These are phyloP conservation scores for Sebastes dallii DNA, from an alignment of 2,797 vertebrate species.

Conservation along the genomic window DNA sequence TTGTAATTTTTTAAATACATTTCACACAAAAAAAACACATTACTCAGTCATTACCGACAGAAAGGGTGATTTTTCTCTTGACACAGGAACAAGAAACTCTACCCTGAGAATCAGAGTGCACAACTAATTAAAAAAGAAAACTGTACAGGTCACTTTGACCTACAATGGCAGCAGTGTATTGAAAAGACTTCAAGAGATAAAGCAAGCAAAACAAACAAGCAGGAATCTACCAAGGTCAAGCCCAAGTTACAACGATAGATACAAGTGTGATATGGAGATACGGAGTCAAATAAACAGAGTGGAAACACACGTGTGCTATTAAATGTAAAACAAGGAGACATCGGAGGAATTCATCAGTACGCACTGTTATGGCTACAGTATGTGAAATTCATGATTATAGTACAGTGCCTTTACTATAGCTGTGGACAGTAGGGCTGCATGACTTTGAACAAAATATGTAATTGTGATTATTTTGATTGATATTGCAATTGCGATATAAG, in stretches of 20 bases:
- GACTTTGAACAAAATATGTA: too few relatives aligned
- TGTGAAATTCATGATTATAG: background rate
- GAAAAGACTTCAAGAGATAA: background rate
- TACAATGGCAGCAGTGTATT: background rate
- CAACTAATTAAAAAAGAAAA: background rate
- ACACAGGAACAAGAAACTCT: background rate
- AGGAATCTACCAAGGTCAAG: constrained; percentile 5
- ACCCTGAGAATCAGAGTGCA: background rate
- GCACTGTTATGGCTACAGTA: background rate
- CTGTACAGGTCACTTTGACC: background rate
- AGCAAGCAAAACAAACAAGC: constrained; percentile 10
- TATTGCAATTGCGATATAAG: too few relatives aligned
- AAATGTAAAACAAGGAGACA: background rate
- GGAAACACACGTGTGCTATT: background rate
- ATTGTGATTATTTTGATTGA: too few relatives aligned
- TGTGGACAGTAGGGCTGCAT: background rate
- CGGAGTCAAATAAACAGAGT: background rate
- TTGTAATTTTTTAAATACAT: background rate
- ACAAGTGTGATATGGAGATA: background rate
- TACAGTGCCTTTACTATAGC: background rate
- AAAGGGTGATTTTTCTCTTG: background rate
- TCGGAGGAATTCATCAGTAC: background rate
- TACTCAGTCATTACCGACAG: background rate
- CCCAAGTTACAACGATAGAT: background rate
- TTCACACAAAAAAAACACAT: background rate